A percentile compares a stretch with the other conserved stretches of the same genome.
phyloP scores from a whole-genome alignment of 2,113 vertebrate genomes.

The Ramphastos sulfuratus region DNA sequence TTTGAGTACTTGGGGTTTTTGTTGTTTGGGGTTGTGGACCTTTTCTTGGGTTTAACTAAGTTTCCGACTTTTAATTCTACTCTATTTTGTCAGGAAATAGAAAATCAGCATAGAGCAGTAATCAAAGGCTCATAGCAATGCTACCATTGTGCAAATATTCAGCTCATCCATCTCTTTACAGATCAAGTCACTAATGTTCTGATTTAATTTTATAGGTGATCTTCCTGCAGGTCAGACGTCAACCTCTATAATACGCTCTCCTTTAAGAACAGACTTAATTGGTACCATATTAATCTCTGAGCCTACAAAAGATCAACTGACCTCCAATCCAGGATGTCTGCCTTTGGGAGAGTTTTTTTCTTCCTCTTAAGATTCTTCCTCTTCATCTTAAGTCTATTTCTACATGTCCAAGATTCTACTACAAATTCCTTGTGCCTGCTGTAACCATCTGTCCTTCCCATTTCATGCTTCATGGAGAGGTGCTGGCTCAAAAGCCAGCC shows the following conservation, averaged over 20 bases:
- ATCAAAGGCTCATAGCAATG: neutral
- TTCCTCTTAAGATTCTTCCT: neutral
- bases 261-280: neutral
- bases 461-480: neutral
- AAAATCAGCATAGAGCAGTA: neutral
- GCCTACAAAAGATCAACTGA: neutral
- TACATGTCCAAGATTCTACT: neutral
- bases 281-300: neutral
- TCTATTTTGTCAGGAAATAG: neutral
- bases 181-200: neutral
- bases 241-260: neutral
- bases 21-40: neutral
- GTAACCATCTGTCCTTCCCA: conserved; percentile 24
- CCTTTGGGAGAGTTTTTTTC: neutral
- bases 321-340: neutral
- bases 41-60: neutral
- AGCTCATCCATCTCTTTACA: neutral
- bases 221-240: neutral
- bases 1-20: neutral
- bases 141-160: neutral
- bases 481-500: neutral
- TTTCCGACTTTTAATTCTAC: neutral
- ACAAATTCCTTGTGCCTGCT: neutral
- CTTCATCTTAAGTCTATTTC: neutral
- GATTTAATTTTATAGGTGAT: neutral